Evolutionary conservation across 2,888 invertebrate species (phyloP), one percentile per base, ranked within the genome.

Genomic region (Melieria crassipennis): DNA sequence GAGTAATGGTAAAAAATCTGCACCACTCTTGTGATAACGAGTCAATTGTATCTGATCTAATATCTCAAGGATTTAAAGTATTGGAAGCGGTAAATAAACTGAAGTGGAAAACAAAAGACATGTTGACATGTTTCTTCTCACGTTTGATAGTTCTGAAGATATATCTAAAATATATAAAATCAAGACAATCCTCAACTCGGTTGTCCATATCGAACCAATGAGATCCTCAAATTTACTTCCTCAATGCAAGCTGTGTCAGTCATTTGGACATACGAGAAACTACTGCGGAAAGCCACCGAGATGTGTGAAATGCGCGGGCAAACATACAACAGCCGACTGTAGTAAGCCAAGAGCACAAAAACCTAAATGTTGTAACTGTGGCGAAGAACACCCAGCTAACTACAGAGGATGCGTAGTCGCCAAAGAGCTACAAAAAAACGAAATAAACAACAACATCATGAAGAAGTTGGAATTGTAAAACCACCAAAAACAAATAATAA

Each of bases 231-330:
- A 67, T 55, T 45, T 52, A 43, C 61, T 69, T 30, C 69, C 69
- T 42, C 67, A 69, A 47, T 62, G 62, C 52, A 61, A 69, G 62
- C 16, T 48, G 11, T 69, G 69, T 47, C 69, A 69, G 60, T 16
- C 69, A 5, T 69, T 69, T 69, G 69, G 69, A 55, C 65, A 70
- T 50, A 70, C 65, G 9, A 64, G 61, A 66, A 66, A 71, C 48
- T 71, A 65, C n/a, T 71, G 71, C 43, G 42, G 16, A 10, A 62
- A 61, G 47, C 50, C 16, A 11, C 57, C 69, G 57, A 65, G 62
- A 50, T 30, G 30, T 30, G 30, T 30, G 30, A 30, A 30, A 30
- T 30, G 30, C 30, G 30, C 30, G 30, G 30, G 30, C 30, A 30
- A 30, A 30, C 30, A 30, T 30, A 30, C 30, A 30, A 30, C 30